Base-by-base conservation (phyloP, 2,797 vertebrate species). In the Lepus townsendii region DNA sequence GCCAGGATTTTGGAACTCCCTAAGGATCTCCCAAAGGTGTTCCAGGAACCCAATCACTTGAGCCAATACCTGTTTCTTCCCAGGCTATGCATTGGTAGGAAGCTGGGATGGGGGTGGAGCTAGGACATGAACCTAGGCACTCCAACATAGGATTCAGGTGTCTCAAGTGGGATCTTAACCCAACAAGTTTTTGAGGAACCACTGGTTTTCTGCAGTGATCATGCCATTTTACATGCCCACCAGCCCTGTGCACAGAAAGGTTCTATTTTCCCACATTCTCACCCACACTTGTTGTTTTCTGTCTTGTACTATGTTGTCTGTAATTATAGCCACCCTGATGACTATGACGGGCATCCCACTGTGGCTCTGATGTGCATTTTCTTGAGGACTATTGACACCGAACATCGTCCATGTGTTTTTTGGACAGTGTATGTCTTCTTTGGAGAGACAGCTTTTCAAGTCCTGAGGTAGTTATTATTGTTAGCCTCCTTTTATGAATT, bases 401-500 rank as follows among this genome's bases (percentile, higher is more conserved):
- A 26, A 65, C 71, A 20, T 42, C 62, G 90, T 78, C 65, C 63
- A n/a, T 20, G 8, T 30, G 4, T 8, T 71, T 65, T 52, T 80
- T 76, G 35, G 5, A 30, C 57, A 26, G 42, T 69, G 26, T 27
- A 1, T 60, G 22, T 38, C 68, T 91, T 93, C 57, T 60, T 65
- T 82, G 30, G 17, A 72, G 88, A 90, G 54, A 80, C 16, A 12
- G 13, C 16, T 88, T 13, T 73, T 88, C 5, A 11, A n/a, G 26
- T 66, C 47, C 27, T 83, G 14, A 83, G 38, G 22, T 9, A 32
- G 26, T 24, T 52, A 66, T 60, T 60, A 24, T 30, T 32, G 27
- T n/a, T 60, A 76, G 76, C 47, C 24, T 91, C 62, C 76, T 27
- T 96, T 88, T 76, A 60, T 50, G 76, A 71, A 78, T 78, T 68